Base-by-base conservation (phyloP, 2,797 vertebrate genomes). In the Crenichthys baileyi region DNA sequence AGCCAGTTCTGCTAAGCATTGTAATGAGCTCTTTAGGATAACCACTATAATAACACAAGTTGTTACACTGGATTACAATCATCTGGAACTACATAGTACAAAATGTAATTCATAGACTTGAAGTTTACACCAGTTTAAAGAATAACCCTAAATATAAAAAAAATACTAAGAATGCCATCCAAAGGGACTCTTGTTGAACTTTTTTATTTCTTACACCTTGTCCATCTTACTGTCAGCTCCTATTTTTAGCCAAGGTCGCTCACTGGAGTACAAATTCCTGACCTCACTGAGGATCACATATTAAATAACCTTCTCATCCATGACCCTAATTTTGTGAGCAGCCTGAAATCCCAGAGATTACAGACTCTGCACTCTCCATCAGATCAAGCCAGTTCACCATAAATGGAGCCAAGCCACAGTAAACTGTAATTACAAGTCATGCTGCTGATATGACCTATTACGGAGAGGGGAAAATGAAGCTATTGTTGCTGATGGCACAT, bases 381-480 rank as follows among this genome's bases (percentile, higher is more conserved):
- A 81, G 79, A 83, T 88, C 78, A 79, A 71, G 82, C 80, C 74
- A 4, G 75, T 80, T 91, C 86, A 71, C 91, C 92, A 87, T 92
- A 92, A 91, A 93, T 88, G 89, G 91, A 89, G 83, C 36, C 46
- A 16, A 78, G 84, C 70, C 58, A 70, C 79, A 68, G 89, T 93
- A 92, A 94, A 93, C 87, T 92, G 48, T 92, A 89, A 92, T 93
- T 92, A 92, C n/a, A 60, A 76, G 82, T 44, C 26, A 0, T 16
- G 77, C 85, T 72, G 78, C 86, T 84, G 87, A 88, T 82, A 79
- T 80, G 60, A 82, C 89, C 90, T 89, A 83, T 84, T 94, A 93
- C 86, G 86, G 89, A 87, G 79, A 76, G 39, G 50, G 88, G 44
- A 61, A 74, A 85, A 92, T 85, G 81, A 81, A 83, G 78, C 77